Base-by-base conservation (phyloP, 2,888 invertebrate species). In the Acanthosoma haemorrhoidale region DNA sequence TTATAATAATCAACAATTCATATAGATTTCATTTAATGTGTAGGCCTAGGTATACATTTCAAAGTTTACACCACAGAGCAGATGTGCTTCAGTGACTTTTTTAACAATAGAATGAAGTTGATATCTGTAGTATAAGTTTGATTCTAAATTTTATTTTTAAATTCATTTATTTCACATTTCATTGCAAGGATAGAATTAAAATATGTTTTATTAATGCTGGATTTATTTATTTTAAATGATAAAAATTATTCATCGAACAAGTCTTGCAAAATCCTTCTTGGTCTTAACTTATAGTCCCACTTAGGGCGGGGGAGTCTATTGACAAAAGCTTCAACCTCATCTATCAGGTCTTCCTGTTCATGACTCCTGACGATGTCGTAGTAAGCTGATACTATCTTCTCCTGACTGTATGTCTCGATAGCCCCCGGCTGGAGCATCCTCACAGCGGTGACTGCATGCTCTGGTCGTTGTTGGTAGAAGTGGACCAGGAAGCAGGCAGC, bases 401-500 rank as follows among this genome's bases (percentile, higher is more conserved):
- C 87, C 77, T 87, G 87, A 71, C 84, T 83, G 69, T 82, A 82
- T 0, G 86, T 86, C 77, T 87, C 87, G 68, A 87, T 83, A 2
- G 87, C 86, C 78, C 86, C 86, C 60, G 87, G 86, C 75, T 87
- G 79, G 76, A 83, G 81, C 5, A 85, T 79, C 70, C 87, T 78
- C 2, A 87, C 80, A 2, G 85, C 84, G 68, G 83, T 82, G 4
- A 87, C 83, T n/a, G 88, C 88, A 31, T 83, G 78, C 76, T 87
- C 86, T 0, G 88, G 87, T 11, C 85, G 79, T 80, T 85, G 81
- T 58, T 83, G 81, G 72, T 83, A 81, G 77, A 85, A 86, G 75
- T 84, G 82, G 18, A 89, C 86, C 70, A 90, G 80, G 79, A 88
- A 90, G 78, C 89, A 89, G 1, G 90, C 89, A 29, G 87, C 83